A percentile compares a stretch with the other conserved stretches of the same genome.
Evolutionary conservation across 2,113 vertebrate species (phyloP).

Genomic region (Chloebia gouldiae): DNA sequence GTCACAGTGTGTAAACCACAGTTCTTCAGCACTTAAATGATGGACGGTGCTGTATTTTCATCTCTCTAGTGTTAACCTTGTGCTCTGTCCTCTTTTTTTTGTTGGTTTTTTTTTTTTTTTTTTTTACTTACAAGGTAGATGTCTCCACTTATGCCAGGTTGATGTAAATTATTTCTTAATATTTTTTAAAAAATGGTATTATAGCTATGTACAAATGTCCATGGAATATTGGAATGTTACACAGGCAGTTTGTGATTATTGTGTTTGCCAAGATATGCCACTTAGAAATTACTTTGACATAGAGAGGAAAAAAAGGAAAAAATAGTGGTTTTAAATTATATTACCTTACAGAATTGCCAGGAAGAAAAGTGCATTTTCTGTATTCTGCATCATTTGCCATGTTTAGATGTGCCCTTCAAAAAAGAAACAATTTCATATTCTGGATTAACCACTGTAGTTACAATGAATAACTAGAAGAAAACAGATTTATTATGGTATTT

Average conservation of each 20-base stretch:
- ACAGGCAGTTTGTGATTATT: neutral
- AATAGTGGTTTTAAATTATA: neutral
- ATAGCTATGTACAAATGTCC: neutral
- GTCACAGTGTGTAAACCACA: neutral
- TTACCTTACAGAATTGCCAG: neutral
- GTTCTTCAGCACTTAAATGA: neutral
- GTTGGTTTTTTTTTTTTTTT: neutral
- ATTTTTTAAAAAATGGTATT: neutral
- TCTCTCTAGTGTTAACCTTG: neutral
- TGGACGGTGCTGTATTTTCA: neutral
- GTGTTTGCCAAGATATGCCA: neutral
- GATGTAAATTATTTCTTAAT: neutral
- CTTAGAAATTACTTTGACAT: neutral
- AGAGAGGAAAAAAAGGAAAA: neutral
- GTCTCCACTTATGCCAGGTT: neutral
- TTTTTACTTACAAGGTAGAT: neutral
- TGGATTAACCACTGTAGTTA: neutral
- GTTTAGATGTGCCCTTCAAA: neutral
- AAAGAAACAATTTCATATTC: neutral
- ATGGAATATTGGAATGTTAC: neutral
- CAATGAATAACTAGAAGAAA: neutral
- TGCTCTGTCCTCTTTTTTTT: neutral
- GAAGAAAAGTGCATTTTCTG: neutral
- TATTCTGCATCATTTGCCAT: neutral
- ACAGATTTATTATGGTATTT: neutral